Evolutionary conservation across 1,140 invertebrate genomes (phyloP), one percentile per base, ranked within the genome.

Genomic region (Leptinotarsa undecemlineata): DNA sequence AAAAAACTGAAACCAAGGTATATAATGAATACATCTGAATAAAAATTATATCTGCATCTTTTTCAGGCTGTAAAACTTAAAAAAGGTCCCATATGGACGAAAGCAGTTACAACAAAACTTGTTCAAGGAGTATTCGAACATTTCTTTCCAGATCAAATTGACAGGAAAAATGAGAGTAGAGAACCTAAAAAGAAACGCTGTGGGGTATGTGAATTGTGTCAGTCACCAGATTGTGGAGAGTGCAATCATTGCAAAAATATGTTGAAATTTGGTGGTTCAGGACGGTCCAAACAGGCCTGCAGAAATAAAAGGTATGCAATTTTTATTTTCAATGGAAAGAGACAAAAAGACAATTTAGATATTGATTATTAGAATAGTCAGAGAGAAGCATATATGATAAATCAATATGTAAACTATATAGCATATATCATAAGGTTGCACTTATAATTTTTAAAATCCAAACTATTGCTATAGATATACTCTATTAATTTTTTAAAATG

Each of bases 221-320:
- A 94, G 64, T 89, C 95, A 61, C 91, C 92, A 6, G 96, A 98
- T 84, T 98, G 97, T 84, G 93, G 95, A 5, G 93, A 96, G 79
- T 98, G 97, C 85, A 92, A 91, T 71, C 96, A 96, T 84, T 98
- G 97, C 85, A 93, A 94, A 83, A 96, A 98, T 84, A 98, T 98
- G 96, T 92, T 95, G 19, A 98, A 98, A 86, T 98, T 96, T 84
- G 96, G 96, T 4, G 97, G 96, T 1, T 91, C 92, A n/a, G 97
- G 96, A 1, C 87, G 92, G 60, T 87, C 87, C 47, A 95, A 95
- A 81, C 92, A 95, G 82, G 91, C 91, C 17, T 95, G 94, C 83
- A 83, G 90, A n/a, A 85, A 89, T 70, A 74, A 81, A 74, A 77
- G 80, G 81, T 80, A 73, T 68, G 33, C 33, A 42, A 42, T 42